Evolutionary conservation across 2,113 vertebrate species (phyloP).

Genomic region (Thalassoma bifasciatum): DNA sequence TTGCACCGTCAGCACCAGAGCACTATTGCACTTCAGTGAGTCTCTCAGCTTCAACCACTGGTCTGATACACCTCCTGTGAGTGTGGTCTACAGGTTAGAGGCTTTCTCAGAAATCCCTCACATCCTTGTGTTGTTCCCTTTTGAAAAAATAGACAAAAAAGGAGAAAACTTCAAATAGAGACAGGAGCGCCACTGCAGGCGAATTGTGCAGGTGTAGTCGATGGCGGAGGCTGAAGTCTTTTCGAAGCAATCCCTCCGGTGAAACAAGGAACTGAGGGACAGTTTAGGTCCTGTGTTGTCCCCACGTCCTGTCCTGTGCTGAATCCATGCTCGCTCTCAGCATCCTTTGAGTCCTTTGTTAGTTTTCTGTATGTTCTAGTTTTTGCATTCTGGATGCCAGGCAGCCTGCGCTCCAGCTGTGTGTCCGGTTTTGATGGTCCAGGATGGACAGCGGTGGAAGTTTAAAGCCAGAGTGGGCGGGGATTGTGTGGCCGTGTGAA

Average conservation of each 20-base stretch:
- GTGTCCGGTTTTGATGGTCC: slow-evolving; percentile 21
- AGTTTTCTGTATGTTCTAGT: slow-evolving; percentile 43
- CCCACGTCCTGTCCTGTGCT: slow-evolving; percentile 23
- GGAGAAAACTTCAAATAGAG: background rate
- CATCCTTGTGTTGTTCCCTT: slow-evolving; percentile 21
- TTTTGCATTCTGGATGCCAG: slow-evolving; percentile 56
- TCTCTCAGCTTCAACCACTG: slow-evolving; percentile 57
- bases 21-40: slow-evolving; percentile 68
- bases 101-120: slow-evolving; percentile 2
- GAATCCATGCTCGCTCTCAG: slow-evolving; percentile 31
- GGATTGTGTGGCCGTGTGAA: slow-evolving; percentile 33
- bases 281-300: slow-evolving; percentile 34
- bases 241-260: slow-evolving; percentile 40
- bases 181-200: slow-evolving; percentile 36
- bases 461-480: slow-evolving; percentile 4
- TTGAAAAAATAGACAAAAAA: background rate
- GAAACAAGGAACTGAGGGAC: slow-evolving; percentile 40
- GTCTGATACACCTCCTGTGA: slow-evolving; percentile 18
- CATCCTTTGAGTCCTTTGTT: slow-evolving; percentile 45
- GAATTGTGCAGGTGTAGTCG: slow-evolving; percentile 73
- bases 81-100: background rate
- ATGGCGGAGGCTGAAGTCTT: slow-evolving; percentile 17
- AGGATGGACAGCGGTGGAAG: slow-evolving; percentile 1
- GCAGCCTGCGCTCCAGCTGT: slow-evolving; percentile 21
- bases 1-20: slow-evolving; percentile 59